A percentile compares a stretch with the other conserved stretches of the same genome.
phyloP scores from a whole-genome alignment of 2,888 invertebrate species.

The Dynastes maya region DNA sequence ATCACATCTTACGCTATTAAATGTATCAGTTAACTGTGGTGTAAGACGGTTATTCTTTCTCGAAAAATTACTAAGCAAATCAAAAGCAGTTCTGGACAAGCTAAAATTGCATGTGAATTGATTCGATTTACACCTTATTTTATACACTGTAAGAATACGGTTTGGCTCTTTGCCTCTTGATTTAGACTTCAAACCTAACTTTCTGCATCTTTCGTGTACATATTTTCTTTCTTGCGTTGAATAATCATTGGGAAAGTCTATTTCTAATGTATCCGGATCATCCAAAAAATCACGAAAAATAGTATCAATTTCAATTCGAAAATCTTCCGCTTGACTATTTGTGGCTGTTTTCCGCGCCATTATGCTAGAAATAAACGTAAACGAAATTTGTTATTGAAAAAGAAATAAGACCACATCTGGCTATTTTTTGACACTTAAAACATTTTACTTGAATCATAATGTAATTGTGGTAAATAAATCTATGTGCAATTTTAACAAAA shows the following conservation, averaged over 20 bases:
- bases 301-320: conserved; percentile 60
- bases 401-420: no score
- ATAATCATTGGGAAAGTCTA: conserved; percentile 78
- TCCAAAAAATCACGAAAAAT: conserved; percentile 62
- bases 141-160: conserved; percentile 56
- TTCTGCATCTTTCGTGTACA: conserved; percentile 81
- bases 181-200: conserved; percentile 83
- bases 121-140: conserved; percentile 47
- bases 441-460: no score
- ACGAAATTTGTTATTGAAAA: background rate
- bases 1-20: conserved; percentile 35
- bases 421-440: no score
- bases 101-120: conserved; percentile 50
- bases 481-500: no score
- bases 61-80: conserved; percentile 37
- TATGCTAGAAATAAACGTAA: conserved; percentile 11
- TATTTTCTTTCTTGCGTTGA: conserved; percentile 86
- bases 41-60: conserved; percentile 21
- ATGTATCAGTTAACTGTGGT: conserved; percentile 14
- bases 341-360: conserved; percentile 11
- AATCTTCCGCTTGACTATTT: conserved; percentile 46
- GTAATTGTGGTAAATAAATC: no score
- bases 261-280: conserved; percentile 60
- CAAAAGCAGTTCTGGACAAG: conserved; percentile 41
- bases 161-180: conserved; percentile 82